Evolutionary conservation across 2,797 vertebrate genomes (phyloP), one percentile per base, ranked within the genome.

Genomic region (Chelidonichthys spinosus): DNA sequence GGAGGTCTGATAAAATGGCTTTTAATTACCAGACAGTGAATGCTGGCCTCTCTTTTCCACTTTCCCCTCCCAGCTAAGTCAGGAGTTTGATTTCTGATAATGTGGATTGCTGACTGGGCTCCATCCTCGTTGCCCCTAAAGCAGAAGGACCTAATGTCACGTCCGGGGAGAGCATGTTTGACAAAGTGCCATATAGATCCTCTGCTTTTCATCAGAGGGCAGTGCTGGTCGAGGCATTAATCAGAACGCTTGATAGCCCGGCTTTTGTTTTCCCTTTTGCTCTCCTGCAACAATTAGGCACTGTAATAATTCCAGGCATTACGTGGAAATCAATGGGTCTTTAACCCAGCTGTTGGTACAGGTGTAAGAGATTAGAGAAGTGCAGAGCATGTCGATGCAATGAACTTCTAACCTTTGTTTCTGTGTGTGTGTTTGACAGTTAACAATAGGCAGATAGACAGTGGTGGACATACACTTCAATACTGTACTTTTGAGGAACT

Each of bases 51-150:
- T 90, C 80, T 80, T 93, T 78, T 79, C 92, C 87, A 68, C 85
- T 84, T 84, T 86, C 88, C 88, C 90, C 90, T 94, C 94, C 88
- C 61, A 91, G 94, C 93, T 86, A 86, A 89, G 91, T 94, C 94
- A 92, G 94, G 88, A 89, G 69, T 97, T 98, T 98, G 97, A 97
- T 98, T 98, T 97, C 96, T 96, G 96, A 96, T 97, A 94, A 96
- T 95, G 94, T 91, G 93, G 94, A 92, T 92, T 97, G 97, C 98
- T 99, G 97, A 98, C 94, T 95, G 91, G 87, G 97, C 96, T 95
- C 90, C 95, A 94, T 95, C 93, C 81, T 92, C 85, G 93, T 94
- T 95, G 90, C 90, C 88, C 94, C 87, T 92, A 78, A 86, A 93
- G 87, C 93, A 91, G 86, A 92, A 90, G 90, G 88, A 82, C 83